Conservation (phyloP, 2,888 invertebrate genomes). For the Drosophila bunnanda region DNA sequence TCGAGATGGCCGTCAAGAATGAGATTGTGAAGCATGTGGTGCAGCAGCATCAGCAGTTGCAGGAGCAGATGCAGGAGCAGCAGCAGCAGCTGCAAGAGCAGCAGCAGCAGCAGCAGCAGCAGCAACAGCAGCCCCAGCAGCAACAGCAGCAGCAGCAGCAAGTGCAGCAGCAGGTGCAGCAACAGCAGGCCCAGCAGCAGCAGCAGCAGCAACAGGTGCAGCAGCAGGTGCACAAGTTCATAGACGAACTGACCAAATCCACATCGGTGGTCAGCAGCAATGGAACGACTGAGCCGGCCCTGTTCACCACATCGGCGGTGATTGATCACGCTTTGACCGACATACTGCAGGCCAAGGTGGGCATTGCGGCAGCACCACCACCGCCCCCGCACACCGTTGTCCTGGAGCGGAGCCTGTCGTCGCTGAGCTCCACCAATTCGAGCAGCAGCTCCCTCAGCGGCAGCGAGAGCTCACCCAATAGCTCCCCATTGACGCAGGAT, state of each 20-base stretch:
- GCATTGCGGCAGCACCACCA: constrained; percentile 35
- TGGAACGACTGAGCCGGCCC: constrained; percentile 63
- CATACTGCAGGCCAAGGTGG: constrained; percentile 75
- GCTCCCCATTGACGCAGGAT: constrained; percentile 83
- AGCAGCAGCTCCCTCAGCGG: constrained; percentile 54
- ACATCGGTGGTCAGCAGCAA: constrained; percentile 69
- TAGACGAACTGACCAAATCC: constrained; percentile 78
- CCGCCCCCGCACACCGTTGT: constrained; percentile 48
- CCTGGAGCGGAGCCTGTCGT: constrained; percentile 84
- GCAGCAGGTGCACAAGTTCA: constrained; percentile 85
- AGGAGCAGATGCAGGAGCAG: constrained; percentile 85
- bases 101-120: constrained; percentile 82
- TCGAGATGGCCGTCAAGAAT: constrained; percentile 86
- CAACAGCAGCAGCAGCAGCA: constrained; percentile 85
- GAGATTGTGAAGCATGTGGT: constrained; percentile 86
- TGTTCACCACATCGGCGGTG: constrained; percentile 67
- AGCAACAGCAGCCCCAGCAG: constrained; percentile 85
- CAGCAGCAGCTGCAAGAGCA: constrained; percentile 85
- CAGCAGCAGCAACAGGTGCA: constrained; percentile 85
- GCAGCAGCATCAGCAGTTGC: constrained; percentile 86
- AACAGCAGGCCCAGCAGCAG: constrained; percentile 81
- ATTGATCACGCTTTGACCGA: constrained; percentile 82
- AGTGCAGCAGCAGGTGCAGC: constrained; percentile 84
- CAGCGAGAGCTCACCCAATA: constrained; percentile 73
- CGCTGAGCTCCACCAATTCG: constrained; percentile 82